A percentile compares a stretch with the other conserved stretches of the same genome.
Conservation (phyloP, 2,113 vertebrate genomes). For the Odontesthes bonariensis region DNA sequence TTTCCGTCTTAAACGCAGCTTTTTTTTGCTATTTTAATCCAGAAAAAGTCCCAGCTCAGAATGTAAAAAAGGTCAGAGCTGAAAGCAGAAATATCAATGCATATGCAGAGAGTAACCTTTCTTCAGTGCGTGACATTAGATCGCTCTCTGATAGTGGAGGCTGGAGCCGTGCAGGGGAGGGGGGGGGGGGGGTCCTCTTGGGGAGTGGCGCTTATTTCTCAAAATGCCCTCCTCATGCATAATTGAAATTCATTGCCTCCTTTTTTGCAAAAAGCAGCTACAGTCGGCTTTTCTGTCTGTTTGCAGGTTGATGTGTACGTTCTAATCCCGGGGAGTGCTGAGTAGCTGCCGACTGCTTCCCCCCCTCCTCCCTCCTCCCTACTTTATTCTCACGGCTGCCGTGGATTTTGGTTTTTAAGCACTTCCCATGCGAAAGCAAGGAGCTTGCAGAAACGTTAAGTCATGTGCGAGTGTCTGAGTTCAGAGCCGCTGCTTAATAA, state of each 20-base stretch:
- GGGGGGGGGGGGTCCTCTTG: constrained; percentile 20
- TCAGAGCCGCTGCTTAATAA: constrained; percentile 61
- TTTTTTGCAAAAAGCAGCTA: constrained; percentile 59
- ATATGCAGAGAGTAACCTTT: constrained; percentile 84
- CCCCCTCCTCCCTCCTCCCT: not conserved
- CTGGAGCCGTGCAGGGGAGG: constrained; percentile 6
- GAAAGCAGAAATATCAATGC: constrained; percentile 78
- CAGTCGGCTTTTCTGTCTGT: constrained; percentile 67
- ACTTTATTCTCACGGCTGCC: constrained; percentile 37
- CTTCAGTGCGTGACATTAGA: constrained; percentile 80
- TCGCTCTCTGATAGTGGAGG: constrained; percentile 77
- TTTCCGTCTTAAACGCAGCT: too few species aligned
- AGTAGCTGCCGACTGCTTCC: constrained; percentile 32
- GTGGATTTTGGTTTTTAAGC: constrained; percentile 62
- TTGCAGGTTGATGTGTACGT: constrained; percentile 52
- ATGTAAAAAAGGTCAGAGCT: constrained; percentile 78
- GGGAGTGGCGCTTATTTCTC: constrained; percentile 67
- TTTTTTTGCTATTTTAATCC: too few species aligned
- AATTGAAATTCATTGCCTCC: constrained; percentile 78
- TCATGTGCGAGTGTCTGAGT: constrained; percentile 59
- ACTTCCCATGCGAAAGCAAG: constrained; percentile 70
- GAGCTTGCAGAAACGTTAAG: constrained; percentile 66
- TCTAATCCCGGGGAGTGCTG: constrained; percentile 68
- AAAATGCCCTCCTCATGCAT: constrained; percentile 77
- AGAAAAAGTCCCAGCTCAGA: constrained; percentile 55